Evolutionary conservation across 2,113 vertebrate genomes (phyloP).

Genomic region (Trinectes maculatus): DNA sequence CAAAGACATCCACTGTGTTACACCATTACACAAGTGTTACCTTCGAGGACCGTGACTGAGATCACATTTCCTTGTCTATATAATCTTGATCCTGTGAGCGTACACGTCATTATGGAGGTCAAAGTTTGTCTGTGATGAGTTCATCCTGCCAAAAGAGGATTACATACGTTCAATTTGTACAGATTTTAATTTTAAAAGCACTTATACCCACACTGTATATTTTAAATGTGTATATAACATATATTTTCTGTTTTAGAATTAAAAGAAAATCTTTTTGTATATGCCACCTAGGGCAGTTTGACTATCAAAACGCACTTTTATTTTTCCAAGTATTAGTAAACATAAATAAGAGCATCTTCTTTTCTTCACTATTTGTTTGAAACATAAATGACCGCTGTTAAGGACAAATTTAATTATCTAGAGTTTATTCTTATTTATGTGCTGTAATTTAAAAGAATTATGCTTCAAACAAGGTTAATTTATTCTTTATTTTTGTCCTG

Average conservation of each 20-base stretch:
- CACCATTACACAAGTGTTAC: conserved; percentile 39
- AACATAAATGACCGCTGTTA: conserved; percentile 64
- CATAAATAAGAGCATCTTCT: conserved; percentile 54
- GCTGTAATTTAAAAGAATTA: conserved; percentile 77
- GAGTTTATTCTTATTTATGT: conserved; percentile 80
- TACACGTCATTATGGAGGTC: conserved; percentile 53
- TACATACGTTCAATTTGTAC: conserved; percentile 69
- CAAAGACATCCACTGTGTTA: conserved; percentile 24
- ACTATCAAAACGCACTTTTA: conserved; percentile 77
- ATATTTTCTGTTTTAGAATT: conserved; percentile 71
- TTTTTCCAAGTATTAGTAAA: conserved; percentile 71
- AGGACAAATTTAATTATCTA: conserved; percentile 75
- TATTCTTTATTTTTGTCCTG: conserved; percentile 76
- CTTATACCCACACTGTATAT: conserved; percentile 72
- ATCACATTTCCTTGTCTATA: conserved; percentile 33
- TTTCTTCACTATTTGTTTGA: conserved; percentile 44
- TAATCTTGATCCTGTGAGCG: conserved; percentile 22
- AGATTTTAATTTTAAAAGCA: conserved; percentile 67
- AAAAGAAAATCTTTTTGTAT: conserved; percentile 45
- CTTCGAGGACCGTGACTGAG: conserved; percentile 39
- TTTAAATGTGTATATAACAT: conserved; percentile 74
- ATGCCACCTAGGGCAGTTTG: conserved; percentile 61
- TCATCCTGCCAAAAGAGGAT: conserved; percentile 79
- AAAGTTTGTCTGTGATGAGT: conserved; percentile 70
- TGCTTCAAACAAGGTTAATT: conserved; percentile 80